Conservation (phyloP, 2,113 vertebrate genomes). For the Gymnobelideus leadbeateri region DNA sequence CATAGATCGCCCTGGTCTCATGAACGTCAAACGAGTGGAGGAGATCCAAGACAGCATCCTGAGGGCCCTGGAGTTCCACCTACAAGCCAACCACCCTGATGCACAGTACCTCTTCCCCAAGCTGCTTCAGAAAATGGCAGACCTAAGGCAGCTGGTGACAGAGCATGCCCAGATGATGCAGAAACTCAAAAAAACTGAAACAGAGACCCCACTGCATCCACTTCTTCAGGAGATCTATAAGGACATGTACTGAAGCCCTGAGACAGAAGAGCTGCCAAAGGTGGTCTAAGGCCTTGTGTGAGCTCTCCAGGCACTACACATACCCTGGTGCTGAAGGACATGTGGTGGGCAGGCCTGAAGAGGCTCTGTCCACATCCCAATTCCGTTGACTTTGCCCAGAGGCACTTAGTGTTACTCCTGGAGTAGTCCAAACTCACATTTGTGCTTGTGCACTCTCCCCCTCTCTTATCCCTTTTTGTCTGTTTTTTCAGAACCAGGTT, state of each 20-base stretch:
- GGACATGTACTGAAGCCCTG: conserved; percentile 94
- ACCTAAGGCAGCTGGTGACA: conserved; percentile 97
- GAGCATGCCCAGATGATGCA: conserved; percentile 98
- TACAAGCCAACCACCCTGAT: conserved; percentile 95
- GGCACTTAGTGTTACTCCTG: neutral
- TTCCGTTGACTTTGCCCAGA: neutral
- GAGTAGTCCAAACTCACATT: neutral
- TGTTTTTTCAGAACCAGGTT: conserved; percentile 9
- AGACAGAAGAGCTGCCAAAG: neutral
- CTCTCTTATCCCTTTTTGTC: neutral
- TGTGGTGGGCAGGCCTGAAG: neutral
- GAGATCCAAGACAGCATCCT: conserved; percentile 98
- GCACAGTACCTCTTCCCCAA: conserved; percentile 98
- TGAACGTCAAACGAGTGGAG: conserved; percentile 97
- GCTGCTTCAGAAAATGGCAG: conserved; percentile 99
- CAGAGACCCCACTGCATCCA: conserved; percentile 95
- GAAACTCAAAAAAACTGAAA: conserved; percentile 98
- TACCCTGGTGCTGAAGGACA: conserved; percentile 4
- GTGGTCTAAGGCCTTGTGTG: neutral
- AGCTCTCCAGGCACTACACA: neutral
- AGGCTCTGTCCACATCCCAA: neutral
- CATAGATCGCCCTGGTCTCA: conserved; percentile 96
- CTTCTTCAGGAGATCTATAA: conserved; percentile 99
- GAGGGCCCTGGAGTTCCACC: conserved; percentile 94
- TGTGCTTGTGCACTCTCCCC: neutral